Percentiles rank a stretch among this genome's conserved stretches.
Evolutionary conservation across 2,888 invertebrate species (phyloP).

Genomic region (Rhabditoides inermis): DNA sequence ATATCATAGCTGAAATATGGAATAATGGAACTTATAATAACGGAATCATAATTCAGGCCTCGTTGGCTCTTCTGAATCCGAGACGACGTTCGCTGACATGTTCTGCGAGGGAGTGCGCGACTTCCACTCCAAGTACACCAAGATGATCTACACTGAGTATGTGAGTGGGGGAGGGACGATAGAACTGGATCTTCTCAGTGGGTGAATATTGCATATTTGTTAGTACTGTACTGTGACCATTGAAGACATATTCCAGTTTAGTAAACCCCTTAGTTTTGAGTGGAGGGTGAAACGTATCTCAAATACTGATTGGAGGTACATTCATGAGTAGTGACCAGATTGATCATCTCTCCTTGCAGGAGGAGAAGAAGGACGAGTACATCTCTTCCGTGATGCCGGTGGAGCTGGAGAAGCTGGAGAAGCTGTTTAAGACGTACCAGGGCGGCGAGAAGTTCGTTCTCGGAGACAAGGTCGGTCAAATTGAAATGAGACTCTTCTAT

Average conservation of each 20-base stretch:
- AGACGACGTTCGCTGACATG: constrained; percentile 30
- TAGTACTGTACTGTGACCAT: not conserved
- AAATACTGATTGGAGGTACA: not conserved
- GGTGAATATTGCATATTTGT: not conserved
- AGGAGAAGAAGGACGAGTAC: constrained; percentile 24
- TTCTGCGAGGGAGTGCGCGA: constrained; percentile 31
- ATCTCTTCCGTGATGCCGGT: constrained; percentile 21
- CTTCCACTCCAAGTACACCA: constrained; percentile 28
- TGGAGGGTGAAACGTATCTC: not conserved
- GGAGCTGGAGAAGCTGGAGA: constrained; percentile 24
- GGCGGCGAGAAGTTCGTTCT: constrained; percentile 30
- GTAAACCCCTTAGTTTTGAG: not conserved
- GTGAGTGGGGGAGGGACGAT: constrained; percentile 4
- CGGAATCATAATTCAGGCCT: constrained; percentile 18
- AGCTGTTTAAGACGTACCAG: constrained; percentile 26
- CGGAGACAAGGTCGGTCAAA: constrained; percentile 23
- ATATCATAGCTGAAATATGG: not conserved
- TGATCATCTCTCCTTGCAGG: constrained; percentile 8
- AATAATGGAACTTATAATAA: not conserved
- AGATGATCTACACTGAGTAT: constrained; percentile 28
- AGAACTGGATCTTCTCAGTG: not conserved
- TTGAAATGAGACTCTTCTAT: too few species aligned
- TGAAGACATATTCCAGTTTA: not conserved
- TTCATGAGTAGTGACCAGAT: not conserved
- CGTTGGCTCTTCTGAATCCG: constrained; percentile 26